Evolutionary conservation across 2,888 invertebrate genomes (phyloP).

Genomic region (Eremobia ochroleuca): DNA sequence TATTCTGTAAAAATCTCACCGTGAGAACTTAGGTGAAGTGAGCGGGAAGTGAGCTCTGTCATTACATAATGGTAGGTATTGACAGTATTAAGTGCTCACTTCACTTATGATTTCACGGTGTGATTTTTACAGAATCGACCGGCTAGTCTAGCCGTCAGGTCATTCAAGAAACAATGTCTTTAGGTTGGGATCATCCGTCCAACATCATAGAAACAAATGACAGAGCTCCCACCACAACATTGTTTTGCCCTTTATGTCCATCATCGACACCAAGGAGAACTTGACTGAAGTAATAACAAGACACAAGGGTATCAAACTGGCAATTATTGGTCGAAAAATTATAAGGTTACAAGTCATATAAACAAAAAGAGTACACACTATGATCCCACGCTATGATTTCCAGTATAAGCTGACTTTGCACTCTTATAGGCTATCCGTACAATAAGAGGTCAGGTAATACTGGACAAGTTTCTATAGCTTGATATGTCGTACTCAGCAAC

Average conservation of each 20-base stretch:
- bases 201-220: not conserved
- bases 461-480: not conserved
- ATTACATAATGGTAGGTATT: no score
- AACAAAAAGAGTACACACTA: not conserved
- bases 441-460: not conserved
- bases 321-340: not conserved
- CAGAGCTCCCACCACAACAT: not conserved
- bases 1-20: no score
- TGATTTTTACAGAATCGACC: no score
- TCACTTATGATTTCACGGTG: no score
- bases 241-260: not conserved
- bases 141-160: not conserved
- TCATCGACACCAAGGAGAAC: not conserved
- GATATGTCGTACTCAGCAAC: not conserved
- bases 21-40: no score
- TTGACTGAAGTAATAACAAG: not conserved
- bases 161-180: not conserved
- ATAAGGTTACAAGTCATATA: not conserved
- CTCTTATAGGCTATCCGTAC: not conserved
- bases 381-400: not conserved
- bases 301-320: not conserved
- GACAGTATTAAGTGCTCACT: no score
- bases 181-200: not conserved
- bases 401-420: not conserved
- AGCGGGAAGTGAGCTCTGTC: no score